Evolutionary conservation across 2,888 invertebrate genomes (phyloP).

Genomic region (Scaptomyza cyrtandrae): DNA sequence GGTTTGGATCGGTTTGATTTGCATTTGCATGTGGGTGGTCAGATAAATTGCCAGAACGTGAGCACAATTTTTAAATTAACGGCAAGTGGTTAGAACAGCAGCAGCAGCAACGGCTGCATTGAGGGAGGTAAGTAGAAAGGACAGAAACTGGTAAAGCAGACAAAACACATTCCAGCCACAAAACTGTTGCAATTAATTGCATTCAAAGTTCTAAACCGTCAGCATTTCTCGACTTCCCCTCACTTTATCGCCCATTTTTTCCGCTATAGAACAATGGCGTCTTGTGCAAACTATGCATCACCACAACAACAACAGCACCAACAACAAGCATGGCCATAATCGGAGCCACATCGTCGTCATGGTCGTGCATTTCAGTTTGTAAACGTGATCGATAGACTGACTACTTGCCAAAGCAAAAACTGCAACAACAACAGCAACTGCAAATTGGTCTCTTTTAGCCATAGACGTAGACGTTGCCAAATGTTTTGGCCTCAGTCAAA

Average conservation of each 20-base stretch:
- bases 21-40: constrained; percentile 79
- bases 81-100: constrained; percentile 73
- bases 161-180: constrained; percentile 65
- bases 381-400: constrained; percentile 83
- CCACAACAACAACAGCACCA: constrained; percentile 14
- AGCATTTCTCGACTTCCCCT: constrained; percentile 28
- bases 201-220: constrained; percentile 76
- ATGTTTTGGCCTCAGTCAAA: constrained; percentile 72
- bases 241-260: constrained; percentile 1
- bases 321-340: constrained; percentile 55
- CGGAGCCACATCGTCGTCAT: constrained; percentile 51
- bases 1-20: constrained; percentile 28
- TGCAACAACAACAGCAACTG: constrained; percentile 51
- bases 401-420: constrained; percentile 62
- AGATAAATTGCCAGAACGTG: constrained; percentile 79
- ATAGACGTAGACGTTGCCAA: constrained; percentile 43
- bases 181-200: constrained; percentile 80
- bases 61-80: constrained; percentile 80
- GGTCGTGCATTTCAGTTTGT: constrained; percentile 71
- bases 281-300: constrained; percentile 62
- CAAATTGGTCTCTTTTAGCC: constrained; percentile 68
- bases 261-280: constrained; percentile 50
- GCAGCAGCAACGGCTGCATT: constrained; percentile 28
- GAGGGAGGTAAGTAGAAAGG: constrained; percentile 1
- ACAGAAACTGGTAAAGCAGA: constrained; percentile 18